These are phyloP conservation scores for Drosophila peninsularis DNA, from an alignment of 2,888 invertebrate species.

Conservation along the genomic window DNA sequence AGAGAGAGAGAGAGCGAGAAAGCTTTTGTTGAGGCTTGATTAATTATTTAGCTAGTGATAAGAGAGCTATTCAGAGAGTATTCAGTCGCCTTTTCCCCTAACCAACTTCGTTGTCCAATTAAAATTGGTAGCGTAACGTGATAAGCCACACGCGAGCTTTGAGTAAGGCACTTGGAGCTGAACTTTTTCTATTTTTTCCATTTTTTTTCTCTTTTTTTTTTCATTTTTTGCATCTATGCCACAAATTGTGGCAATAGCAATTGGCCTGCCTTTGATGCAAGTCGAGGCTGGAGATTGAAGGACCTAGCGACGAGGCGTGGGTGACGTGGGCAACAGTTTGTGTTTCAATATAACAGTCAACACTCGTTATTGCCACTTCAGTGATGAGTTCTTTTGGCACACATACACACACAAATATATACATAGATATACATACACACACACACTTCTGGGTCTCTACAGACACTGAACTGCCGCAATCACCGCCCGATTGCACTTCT, in stretches of 20 bases:
- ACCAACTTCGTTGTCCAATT: conserved; percentile 54
- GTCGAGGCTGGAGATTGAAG: background rate
- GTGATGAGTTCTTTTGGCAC: conserved; percentile 50
- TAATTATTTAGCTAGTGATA: conserved; percentile 74
- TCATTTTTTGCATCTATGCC: conserved; percentile 30
- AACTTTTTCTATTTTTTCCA: conserved; percentile 10
- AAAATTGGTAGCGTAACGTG: conserved; percentile 48
- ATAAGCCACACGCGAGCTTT: conserved; percentile 67
- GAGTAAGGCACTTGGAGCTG: conserved; percentile 11
- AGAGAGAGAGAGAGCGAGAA: background rate
- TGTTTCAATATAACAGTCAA: conserved; percentile 68
- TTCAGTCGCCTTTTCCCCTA: conserved; percentile 5
- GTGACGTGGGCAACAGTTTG: conserved; percentile 32
- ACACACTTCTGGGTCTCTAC: conserved; percentile 12
- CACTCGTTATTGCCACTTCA: conserved; percentile 74
- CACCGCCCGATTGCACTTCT: conserved; percentile 47
- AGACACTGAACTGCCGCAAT: conserved; percentile 31
- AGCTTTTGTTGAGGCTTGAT: conserved; percentile 70
- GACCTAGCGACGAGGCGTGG: background rate
- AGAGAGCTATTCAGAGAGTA: conserved; percentile 23
- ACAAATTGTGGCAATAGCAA: conserved; percentile 39
- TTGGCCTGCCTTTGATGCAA: conserved; percentile 53
- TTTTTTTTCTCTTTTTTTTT: background rate
- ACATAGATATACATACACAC: conserved; percentile 18
- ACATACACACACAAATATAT: conserved; percentile 8